A percentile compares a stretch with the other conserved stretches of the same genome.
These are phyloP conservation scores for Apis laboriosa DNA, from an alignment of 1,140 invertebrate species.

Conservation along the genomic window DNA sequence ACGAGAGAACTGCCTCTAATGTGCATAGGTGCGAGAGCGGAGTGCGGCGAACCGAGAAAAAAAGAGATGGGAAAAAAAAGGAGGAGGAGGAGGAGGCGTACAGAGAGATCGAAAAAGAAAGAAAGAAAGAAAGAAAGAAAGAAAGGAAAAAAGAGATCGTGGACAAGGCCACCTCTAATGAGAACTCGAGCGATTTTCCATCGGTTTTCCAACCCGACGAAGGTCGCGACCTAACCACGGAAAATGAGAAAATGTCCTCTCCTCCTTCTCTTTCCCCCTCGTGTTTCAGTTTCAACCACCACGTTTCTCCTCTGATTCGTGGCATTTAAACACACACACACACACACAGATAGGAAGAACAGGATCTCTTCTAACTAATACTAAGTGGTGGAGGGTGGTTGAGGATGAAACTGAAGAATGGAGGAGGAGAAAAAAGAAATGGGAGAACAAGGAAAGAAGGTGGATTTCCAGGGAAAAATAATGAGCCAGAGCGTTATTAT, in stretches of 20 bases:
- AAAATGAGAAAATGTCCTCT: constrained; percentile 50
- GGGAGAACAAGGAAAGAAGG: not conserved
- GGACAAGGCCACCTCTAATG: constrained; percentile 67
- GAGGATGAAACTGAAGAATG: not conserved
- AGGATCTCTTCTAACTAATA: not conserved
- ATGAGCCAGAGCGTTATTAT: constrained; percentile 31
- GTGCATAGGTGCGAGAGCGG: constrained; percentile 11
- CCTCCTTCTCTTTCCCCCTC: constrained; percentile 17
- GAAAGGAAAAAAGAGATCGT: not conserved
- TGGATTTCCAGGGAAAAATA: constrained; percentile 3
- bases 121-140: not conserved
- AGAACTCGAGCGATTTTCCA: constrained; percentile 68
- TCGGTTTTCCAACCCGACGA: constrained; percentile 59
- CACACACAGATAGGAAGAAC: too few species aligned
- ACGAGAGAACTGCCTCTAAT: not conserved
- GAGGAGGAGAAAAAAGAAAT: too few species aligned
- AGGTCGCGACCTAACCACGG: constrained; percentile 59
- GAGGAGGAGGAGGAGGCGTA: too few species aligned
- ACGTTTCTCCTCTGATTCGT: not conserved
- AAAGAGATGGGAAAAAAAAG: too few species aligned
- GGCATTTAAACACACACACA: not conserved
- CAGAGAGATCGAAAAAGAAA: not conserved
- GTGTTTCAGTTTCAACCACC: not conserved
- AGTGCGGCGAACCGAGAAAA: constrained; percentile 37
- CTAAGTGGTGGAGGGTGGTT: not conserved